These are phyloP conservation scores for Orthonyx spaldingii DNA, from an alignment of 2,113 vertebrate species.

Conservation along the genomic window DNA sequence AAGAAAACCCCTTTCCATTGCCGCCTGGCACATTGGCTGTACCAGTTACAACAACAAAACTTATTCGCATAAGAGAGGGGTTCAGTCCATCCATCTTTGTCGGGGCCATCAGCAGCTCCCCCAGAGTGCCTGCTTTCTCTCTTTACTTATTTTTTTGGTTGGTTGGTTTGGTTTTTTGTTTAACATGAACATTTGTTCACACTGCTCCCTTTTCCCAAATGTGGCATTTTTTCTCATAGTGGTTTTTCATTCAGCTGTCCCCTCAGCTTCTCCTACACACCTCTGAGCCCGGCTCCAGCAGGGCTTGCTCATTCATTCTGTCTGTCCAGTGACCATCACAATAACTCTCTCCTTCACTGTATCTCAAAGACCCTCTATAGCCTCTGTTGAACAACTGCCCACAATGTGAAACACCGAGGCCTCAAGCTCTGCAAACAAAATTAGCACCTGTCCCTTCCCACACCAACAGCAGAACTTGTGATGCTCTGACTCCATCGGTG, in stretches of 20 bases:
- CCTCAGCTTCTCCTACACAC: neutral
- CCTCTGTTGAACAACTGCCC: neutral
- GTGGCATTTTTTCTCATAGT: neutral
- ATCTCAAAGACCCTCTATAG: neutral
- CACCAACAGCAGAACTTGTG: neutral
- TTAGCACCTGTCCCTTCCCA: neutral
- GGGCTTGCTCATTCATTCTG: neutral
- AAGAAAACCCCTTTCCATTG: neutral
- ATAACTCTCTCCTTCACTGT: neutral
- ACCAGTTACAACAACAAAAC: neutral
- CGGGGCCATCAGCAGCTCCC: neutral
- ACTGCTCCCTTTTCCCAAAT: neutral
- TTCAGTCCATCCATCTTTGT: neutral
- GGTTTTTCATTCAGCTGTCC: neutral
- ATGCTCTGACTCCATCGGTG: neutral
- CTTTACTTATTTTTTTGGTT: neutral
- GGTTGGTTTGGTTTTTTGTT: neutral
- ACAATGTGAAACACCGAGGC: fast-evolving
- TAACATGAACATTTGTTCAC: neutral
- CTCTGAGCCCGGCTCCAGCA: neutral
- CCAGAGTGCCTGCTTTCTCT: neutral
- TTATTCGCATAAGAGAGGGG: fast-evolving
- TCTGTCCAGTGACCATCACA: neutral
- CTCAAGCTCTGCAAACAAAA: fast-evolving
- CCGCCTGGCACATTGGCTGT: neutral